Percentiles rank a stretch among this genome's conserved stretches.
Evolutionary conservation across 2,888 invertebrate species (phyloP).

Genomic region (Thymelicus lineola): DNA sequence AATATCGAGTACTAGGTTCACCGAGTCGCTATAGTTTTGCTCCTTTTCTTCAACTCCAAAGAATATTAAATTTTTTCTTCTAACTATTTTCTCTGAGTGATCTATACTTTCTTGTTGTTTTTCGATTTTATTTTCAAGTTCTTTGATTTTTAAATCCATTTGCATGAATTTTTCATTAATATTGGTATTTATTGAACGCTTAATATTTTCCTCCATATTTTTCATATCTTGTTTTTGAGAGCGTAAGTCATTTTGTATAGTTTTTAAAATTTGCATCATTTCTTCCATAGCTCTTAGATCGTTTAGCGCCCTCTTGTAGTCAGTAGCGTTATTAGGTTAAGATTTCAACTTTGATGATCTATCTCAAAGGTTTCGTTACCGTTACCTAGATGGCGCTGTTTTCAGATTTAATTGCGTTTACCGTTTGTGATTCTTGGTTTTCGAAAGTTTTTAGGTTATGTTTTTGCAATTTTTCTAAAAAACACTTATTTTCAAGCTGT

Average conservation of each 20-base stretch:
- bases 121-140: conserved; percentile 44
- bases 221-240: conserved; percentile 43
- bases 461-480: too few species aligned
- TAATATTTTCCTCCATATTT: conserved; percentile 44
- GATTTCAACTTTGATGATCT: too few species aligned
- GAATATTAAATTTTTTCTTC: conserved; percentile 46
- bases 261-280: background rate
- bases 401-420: too few species aligned
- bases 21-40: conserved; percentile 36
- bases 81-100: conserved; percentile 41
- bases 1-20: conserved; percentile 28
- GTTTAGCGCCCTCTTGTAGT: too few species aligned
- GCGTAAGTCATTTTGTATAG: conserved; percentile 43
- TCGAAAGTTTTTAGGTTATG: too few species aligned
- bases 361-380: too few species aligned
- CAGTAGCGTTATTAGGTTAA: too few species aligned
- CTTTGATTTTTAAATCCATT: conserved; percentile 40
- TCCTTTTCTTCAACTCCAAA: conserved; percentile 46
- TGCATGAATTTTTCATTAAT: conserved; percentile 43
- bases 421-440: too few species aligned
- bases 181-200: conserved; percentile 42
- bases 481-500: too few species aligned
- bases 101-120: conserved; percentile 47
- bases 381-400: too few species aligned
- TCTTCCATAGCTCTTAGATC: too few species aligned